phyloP scores from a whole-genome alignment of 2,113 vertebrate species.

The Crotalus tigris region DNA sequence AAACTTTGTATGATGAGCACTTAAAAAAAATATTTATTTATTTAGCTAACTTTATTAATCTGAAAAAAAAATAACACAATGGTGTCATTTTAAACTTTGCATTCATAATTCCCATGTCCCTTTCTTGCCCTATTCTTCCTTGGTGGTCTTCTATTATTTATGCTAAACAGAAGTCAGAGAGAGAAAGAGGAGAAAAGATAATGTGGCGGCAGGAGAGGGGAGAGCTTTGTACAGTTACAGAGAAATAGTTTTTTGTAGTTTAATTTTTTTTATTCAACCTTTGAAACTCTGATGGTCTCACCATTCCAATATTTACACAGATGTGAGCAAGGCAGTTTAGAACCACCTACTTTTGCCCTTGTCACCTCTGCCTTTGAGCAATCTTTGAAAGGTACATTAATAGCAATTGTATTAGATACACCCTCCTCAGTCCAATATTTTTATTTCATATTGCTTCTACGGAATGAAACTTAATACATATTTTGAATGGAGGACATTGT shows the following conservation, averaged over 20 bases:
- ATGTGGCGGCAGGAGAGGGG: conserved; percentile 4
- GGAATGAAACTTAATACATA: conserved; percentile 71
- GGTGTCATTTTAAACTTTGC: conserved; percentile 59
- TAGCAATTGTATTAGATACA: conserved; percentile 72
- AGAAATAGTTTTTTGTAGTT: conserved; percentile 69
- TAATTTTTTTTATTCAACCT: conserved; percentile 71
- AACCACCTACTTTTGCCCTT: conserved; percentile 73
- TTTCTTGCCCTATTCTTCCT: conserved; percentile 66
- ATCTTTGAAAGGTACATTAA: conserved; percentile 77
- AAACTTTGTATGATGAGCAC: neutral
- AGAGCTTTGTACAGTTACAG: conserved; percentile 55
- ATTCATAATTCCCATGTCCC: conserved; percentile 68
- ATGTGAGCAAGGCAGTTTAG: conserved; percentile 72
- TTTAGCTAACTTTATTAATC: conserved; percentile 43
- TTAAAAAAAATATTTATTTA: conserved; percentile 21
- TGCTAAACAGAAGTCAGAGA: conserved; percentile 59
- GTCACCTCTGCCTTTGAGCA: conserved; percentile 79
- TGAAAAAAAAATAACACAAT: conserved; percentile 46
- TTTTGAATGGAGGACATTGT: conserved; percentile 58
- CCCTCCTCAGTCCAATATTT: conserved; percentile 72
- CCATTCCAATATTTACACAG: conserved; percentile 77
- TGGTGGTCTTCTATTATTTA: conserved; percentile 74
- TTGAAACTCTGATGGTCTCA: conserved; percentile 64
- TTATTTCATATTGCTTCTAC: conserved; percentile 68
- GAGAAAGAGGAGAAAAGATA: conserved; percentile 40